Conservation (phyloP, 1,140 invertebrate genomes). For the Copidosoma floridanum region DNA sequence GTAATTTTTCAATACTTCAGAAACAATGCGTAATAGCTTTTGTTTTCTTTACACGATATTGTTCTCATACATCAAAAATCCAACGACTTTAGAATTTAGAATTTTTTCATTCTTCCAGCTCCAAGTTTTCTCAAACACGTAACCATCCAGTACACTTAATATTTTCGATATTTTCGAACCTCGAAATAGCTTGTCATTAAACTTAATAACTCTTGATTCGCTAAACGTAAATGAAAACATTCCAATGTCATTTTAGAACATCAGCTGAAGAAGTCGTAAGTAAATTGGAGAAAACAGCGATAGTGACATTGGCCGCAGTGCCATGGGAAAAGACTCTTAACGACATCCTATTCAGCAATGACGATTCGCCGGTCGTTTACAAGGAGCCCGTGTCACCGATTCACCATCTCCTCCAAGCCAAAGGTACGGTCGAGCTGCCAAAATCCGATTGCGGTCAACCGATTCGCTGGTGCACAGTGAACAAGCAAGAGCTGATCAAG, state of each 20-base stretch:
- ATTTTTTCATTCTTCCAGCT: too few relatives aligned
- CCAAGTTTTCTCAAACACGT: too few relatives aligned
- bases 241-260: not conserved
- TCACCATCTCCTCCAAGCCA: conserved; percentile 34
- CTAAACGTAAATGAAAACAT: not conserved
- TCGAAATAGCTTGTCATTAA: too few relatives aligned
- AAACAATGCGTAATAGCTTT: not conserved
- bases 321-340: conserved; percentile 31
- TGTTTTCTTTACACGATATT: too few relatives aligned
- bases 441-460: conserved; percentile 50
- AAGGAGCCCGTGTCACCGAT: not conserved
- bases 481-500: conserved; percentile 57
- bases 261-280: conserved; percentile 29
- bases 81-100: too few relatives aligned
- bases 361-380: conserved; percentile 13
- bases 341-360: conserved; percentile 24
- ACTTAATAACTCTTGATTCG: too few relatives aligned
- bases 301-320: not conserved
- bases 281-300: conserved; percentile 30
- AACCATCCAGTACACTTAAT: too few relatives aligned
- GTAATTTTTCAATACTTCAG: not conserved
- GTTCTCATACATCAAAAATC: too few relatives aligned
- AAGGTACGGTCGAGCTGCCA: conserved; percentile 41
- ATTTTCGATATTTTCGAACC: too few relatives aligned
- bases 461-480: conserved; percentile 62